Base-by-base conservation (phyloP, 30 jellyfish, hydroid and myxozoan genomes). In the Morbakka virulenta region DNA sequence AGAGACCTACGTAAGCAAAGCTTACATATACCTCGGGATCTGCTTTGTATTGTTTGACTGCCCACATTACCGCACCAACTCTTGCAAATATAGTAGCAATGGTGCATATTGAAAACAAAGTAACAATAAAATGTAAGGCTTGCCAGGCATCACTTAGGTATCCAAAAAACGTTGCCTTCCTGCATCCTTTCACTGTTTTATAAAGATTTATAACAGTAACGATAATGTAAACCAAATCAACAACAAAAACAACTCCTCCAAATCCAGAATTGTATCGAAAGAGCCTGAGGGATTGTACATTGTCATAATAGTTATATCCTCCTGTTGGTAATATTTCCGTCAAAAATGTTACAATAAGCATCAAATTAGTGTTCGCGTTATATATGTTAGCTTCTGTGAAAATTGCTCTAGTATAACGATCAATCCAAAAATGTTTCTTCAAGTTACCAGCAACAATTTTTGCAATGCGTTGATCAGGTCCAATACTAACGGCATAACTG, bases 1-100 rank as follows among this genome's bases (percentile, higher is more conserved):
- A 64, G 65, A 64, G 89, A 32, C 96, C 98, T 14, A 91, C 95
- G 61, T 75, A 84, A 12, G 91, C 78, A 33, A 91, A 91, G 73
- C 98, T 91, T 51, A 80, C 96, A 61, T 71, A 91, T 64, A 84
- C 70, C 57, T 91, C 98, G n/a, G 98, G 98, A 14, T 91, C 95
- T 0, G 53, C 69, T 63, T 74, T 64, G 76, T 78, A 91, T 57
- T 91, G 88, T 62, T 52, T 80, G 77, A 84, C 82, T 28, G 98
- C 98, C 87, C 89, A 79, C 83, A 70, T 80, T 78, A 84, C 98
- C 12, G 95, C 94, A 14, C 91, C 86, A 65, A 74, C 86, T 35
- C 98, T 94, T n/a, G 87, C 94, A 22, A 81, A 49, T 4, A 93
- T 86, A 31, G 88, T 83, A 0, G 84, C 91, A 41, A 91, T 84